phyloP scores from a whole-genome alignment of 2,113 vertebrate species.

The Tychaedon coryphoeus region DNA sequence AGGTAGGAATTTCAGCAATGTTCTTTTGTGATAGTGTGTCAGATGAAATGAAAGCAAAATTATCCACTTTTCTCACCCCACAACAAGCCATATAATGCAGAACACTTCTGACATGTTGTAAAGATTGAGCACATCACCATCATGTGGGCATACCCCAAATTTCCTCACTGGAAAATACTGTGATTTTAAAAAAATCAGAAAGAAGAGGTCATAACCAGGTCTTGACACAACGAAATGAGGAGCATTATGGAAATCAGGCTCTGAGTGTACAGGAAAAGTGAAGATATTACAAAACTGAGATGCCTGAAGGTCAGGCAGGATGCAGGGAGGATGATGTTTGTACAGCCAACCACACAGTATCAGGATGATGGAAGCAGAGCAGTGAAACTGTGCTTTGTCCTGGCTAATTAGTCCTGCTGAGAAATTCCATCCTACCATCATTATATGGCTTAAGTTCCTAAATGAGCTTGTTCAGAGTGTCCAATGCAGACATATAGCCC shows the following conservation, averaged over 20 bases:
- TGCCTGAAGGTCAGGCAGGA: background rate
- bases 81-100: background rate
- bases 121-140: background rate
- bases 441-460: background rate
- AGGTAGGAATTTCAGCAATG: background rate
- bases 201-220: background rate
- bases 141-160: background rate
- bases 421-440: background rate
- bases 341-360: background rate
- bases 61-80: background rate
- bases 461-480: background rate
- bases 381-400: background rate
- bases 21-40: background rate
- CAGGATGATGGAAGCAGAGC: background rate
- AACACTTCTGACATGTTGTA: background rate
- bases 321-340: background rate
- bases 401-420: slow-evolving; percentile 5
- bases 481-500: background rate
- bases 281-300: background rate
- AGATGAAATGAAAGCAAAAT: background rate
- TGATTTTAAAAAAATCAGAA: background rate
- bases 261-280: background rate
- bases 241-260: background rate
- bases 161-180: background rate
- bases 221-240: background rate